phyloP scores from a whole-genome alignment of 2,797 vertebrate genomes.

The Poeciliopsis presidionis region DNA sequence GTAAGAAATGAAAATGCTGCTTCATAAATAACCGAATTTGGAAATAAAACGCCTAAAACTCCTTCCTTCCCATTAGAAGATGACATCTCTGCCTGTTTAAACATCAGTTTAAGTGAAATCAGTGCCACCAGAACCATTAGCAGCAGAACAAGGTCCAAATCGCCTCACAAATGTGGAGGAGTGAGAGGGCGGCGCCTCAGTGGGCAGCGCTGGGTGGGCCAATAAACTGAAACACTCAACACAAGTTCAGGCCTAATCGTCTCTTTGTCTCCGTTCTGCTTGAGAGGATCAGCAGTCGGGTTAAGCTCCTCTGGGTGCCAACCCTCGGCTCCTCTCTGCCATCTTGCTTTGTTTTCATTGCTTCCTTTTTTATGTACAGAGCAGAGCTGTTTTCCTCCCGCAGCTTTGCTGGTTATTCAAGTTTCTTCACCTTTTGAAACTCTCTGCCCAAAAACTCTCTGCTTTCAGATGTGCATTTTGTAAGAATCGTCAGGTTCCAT shows the following conservation, averaged over 20 bases:
- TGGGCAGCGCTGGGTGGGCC: slow-evolving; percentile 49
- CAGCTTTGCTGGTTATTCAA: slow-evolving; percentile 12
- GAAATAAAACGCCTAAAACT: slow-evolving; percentile 12
- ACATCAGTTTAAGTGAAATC: slow-evolving; percentile 41
- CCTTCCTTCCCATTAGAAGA: slow-evolving; percentile 43
- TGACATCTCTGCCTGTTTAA: slow-evolving; percentile 35
- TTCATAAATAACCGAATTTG: slow-evolving; percentile 32
- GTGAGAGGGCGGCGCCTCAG: slow-evolving; percentile 43
- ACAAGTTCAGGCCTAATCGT: slow-evolving; percentile 78
- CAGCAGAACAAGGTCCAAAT: background rate
- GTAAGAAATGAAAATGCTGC: slow-evolving; percentile 48
- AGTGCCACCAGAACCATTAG: slow-evolving; percentile 4
- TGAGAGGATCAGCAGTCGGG: slow-evolving; percentile 76
- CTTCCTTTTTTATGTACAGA: slow-evolving; percentile 43
- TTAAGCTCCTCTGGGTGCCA: slow-evolving; percentile 63
- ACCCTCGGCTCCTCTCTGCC: slow-evolving; percentile 58
- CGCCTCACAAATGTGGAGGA: slow-evolving; percentile 5
- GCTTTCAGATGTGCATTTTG: background rate
- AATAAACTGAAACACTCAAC: slow-evolving; percentile 65
- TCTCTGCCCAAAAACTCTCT: background rate
- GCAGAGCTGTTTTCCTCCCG: slow-evolving; percentile 6
- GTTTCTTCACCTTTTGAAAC: slow-evolving; percentile 28
- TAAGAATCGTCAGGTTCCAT: background rate
- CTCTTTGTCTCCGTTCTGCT: slow-evolving; percentile 80
- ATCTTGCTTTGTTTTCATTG: slow-evolving; percentile 52